phyloP scores from a whole-genome alignment of 1,140 invertebrate species.

The Cardiocondyla obscurior region DNA sequence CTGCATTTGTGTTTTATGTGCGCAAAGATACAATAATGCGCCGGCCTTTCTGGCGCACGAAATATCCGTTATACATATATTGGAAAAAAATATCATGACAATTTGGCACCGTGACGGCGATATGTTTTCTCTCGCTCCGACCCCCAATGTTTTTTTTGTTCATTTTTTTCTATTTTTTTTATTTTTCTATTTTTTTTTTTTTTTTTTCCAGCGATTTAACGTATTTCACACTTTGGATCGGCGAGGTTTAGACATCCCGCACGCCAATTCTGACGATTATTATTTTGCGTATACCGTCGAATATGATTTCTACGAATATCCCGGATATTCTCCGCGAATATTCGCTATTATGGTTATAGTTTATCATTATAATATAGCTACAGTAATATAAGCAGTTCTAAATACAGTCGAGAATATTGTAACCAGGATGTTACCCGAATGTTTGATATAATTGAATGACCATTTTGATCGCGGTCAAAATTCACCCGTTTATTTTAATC shows the following conservation, averaged over 20 bases:
- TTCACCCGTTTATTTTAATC: neutral
- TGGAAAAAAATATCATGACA: conserved; percentile 54
- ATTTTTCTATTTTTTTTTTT: conserved; percentile 49
- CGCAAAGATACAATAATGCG: conserved; percentile 51
- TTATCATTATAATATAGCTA: conserved; percentile 37
- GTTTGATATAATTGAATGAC: conserved; percentile 15
- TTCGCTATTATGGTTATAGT: conserved; percentile 38
- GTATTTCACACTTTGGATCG: conserved; percentile 48
- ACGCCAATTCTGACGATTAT: conserved; percentile 42
- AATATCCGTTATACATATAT: conserved; percentile 49
- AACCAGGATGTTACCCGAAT: neutral
- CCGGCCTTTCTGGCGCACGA: conserved; percentile 7
- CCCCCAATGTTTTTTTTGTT: conserved; percentile 29
- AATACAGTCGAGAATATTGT: conserved; percentile 12
- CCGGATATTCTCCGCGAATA: conserved; percentile 8
- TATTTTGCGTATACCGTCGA: conserved; percentile 33
- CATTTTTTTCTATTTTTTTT: conserved; percentile 48
- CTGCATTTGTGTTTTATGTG: conserved; percentile 52
- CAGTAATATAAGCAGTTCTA: conserved; percentile 19
- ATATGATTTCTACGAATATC: conserved; percentile 20
- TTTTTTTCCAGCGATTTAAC: conserved; percentile 38
- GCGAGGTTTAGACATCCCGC: conserved; percentile 34
- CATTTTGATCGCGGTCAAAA: neutral
- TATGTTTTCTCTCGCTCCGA: conserved; percentile 28
- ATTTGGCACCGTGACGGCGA: conserved; percentile 48